Percentiles rank a stretch among this genome's conserved stretches.
These are phyloP conservation scores for Oceanodroma tethys DNA, from an alignment of 2,113 vertebrate species.

Conservation along the genomic window DNA sequence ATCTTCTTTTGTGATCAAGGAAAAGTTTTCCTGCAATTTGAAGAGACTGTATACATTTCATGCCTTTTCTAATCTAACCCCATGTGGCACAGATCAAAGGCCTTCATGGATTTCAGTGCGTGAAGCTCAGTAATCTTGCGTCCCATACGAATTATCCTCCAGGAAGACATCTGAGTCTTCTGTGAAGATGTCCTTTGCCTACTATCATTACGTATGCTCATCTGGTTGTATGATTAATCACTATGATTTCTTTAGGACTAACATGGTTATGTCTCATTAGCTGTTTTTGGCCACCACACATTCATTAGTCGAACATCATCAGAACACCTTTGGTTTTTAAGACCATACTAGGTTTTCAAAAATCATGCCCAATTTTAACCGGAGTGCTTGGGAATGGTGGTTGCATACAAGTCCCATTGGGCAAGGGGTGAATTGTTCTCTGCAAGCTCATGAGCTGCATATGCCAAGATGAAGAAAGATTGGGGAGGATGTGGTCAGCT, in stretches of 20 bases:
- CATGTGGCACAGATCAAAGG: conserved; percentile 3
- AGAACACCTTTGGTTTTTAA: neutral
- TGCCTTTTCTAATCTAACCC: neutral
- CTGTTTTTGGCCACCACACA: neutral
- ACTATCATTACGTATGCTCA: neutral
- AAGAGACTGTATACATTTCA: neutral
- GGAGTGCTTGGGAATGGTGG: neutral
- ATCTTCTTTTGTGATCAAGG: neutral
- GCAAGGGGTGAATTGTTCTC: neutral
- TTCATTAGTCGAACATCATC: neutral
- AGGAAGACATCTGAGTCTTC: neutral
- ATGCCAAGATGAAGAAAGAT: neutral
- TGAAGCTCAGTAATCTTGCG: neutral
- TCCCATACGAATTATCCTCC: neutral
- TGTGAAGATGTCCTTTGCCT: neutral
- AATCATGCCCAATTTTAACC: neutral
- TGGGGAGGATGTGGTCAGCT: conserved; percentile 31
- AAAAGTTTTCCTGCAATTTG: neutral
- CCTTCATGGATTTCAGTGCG: neutral
- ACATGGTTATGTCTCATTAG: neutral
- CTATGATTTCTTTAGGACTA: neutral
- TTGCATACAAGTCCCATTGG: neutral
- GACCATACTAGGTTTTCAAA: neutral
- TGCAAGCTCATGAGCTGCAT: neutral
- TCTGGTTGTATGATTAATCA: neutral